Conservation (phyloP, 2,113 vertebrate genomes). For the Gadus macrocephalus region DNA sequence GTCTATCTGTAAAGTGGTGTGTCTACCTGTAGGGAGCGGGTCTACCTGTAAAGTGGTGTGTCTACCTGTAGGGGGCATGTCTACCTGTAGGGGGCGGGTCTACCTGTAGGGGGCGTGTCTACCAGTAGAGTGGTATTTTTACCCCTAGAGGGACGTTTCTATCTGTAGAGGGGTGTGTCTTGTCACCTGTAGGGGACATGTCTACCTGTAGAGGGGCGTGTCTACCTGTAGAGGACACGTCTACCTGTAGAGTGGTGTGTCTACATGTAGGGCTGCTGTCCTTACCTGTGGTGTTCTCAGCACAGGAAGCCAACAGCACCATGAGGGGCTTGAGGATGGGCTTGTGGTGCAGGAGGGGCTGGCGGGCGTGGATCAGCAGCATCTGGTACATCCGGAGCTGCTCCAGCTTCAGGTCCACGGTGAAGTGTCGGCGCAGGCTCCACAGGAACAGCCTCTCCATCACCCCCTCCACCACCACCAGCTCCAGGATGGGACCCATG, state of each 20-base stretch:
- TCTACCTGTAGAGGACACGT: neutral
- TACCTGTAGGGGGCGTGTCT: no score
- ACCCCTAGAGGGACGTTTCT: neutral
- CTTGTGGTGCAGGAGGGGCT: slow-evolving; percentile 93
- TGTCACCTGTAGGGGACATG: no score
- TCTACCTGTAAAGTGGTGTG: neutral
- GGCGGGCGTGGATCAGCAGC: slow-evolving; percentile 83
- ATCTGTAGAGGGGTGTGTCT: neutral
- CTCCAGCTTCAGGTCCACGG: slow-evolving; percentile 91
- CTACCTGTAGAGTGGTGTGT: neutral
- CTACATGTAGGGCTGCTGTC: neutral
- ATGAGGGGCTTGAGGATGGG: slow-evolving; percentile 92
- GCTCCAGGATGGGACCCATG: slow-evolving; percentile 95
- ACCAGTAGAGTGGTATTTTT: neutral
- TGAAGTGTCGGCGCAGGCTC: slow-evolving; percentile 91
- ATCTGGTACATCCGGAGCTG: slow-evolving; percentile 94
- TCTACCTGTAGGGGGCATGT: neutral
- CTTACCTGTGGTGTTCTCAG: slow-evolving; percentile 57
- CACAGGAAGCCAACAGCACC: slow-evolving; percentile 92
- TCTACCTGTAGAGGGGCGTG: neutral
- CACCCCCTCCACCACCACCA: slow-evolving; percentile 93
- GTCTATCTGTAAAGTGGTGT: neutral
- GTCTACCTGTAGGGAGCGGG: neutral
- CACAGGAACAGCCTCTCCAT: slow-evolving; percentile 96
- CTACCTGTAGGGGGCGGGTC: neutral